A percentile compares a stretch with the other conserved stretches of the same genome.
phyloP scores from a whole-genome alignment of 2,113 vertebrate species.

The Aramus guarauna region DNA sequence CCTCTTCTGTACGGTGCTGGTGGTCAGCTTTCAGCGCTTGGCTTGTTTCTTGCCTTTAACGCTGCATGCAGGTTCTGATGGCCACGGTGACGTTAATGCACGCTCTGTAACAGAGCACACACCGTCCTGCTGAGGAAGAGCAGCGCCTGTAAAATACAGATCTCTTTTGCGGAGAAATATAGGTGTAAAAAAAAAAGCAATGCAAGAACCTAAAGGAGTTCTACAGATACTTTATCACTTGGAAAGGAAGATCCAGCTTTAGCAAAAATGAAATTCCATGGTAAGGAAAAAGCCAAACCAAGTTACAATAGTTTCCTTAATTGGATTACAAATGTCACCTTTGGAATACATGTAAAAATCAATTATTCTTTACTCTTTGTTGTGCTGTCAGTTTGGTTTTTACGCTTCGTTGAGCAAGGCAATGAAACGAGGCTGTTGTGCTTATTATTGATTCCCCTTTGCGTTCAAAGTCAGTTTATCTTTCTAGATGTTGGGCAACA shows the following conservation, averaged over 20 bases:
- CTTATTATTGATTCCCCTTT: not conserved
- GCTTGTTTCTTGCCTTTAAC: not conserved
- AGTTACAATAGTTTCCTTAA: not conserved
- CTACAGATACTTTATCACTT: not conserved
- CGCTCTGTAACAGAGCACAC: not conserved
- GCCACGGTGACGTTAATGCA: not conserved
- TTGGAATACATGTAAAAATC: slow-evolving; percentile 1
- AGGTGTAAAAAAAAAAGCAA: not conserved
- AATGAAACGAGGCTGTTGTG: not conserved
- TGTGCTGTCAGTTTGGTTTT: slow-evolving; percentile 36
- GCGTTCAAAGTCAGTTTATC: not conserved
- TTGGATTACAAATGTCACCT: slow-evolving; percentile 15
- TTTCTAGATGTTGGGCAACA: not conserved
- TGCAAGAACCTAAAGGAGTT: not conserved
- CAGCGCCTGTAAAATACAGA: not conserved
- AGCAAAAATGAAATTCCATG: not conserved
- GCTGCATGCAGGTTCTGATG: not conserved
- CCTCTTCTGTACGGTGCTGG: not conserved
- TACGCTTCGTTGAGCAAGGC: not conserved
- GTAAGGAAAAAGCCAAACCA: not conserved
- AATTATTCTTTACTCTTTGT: slow-evolving; percentile 16
- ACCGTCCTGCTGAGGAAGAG: not conserved
- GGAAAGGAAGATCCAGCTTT: not conserved
- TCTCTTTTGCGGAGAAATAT: not conserved
- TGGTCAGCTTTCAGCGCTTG: not conserved